Evolutionary conservation across 2,888 invertebrate species (phyloP).

Genomic region (Myopa testacea): DNA sequence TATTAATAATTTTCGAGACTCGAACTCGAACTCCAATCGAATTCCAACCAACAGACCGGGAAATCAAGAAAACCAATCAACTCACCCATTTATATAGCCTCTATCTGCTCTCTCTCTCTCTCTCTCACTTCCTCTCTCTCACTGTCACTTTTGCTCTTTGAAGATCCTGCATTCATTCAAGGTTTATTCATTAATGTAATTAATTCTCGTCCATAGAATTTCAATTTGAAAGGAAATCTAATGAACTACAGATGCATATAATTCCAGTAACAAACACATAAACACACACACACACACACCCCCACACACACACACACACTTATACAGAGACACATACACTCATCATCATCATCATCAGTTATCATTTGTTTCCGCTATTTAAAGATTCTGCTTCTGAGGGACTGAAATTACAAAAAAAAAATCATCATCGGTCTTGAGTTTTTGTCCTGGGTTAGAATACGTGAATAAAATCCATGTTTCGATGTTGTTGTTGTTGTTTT

Average conservation of each 20-base stretch:
- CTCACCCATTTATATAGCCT: not conserved
- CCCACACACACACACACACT: constrained; percentile 7
- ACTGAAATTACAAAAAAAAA: no score
- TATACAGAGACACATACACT: constrained; percentile 1
- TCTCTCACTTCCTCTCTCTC: not conserved
- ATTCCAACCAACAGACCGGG: constrained; percentile 3
- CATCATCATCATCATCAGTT: not conserved
- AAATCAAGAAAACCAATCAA: not conserved
- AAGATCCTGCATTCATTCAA: not conserved
- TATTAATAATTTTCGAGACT: constrained; percentile 31
- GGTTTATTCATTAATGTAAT: constrained; percentile 28
- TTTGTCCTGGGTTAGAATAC: no score
- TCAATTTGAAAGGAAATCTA: constrained; percentile 25
- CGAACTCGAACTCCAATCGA: not conserved
- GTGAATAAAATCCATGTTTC: no score
- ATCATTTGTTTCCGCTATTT: no score
- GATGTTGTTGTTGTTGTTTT: no score
- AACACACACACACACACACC: not conserved
- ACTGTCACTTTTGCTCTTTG: not conserved
- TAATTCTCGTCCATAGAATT: constrained; percentile 18
- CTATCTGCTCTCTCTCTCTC: no score
- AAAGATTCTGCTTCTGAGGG: no score
- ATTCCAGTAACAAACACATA: not conserved
- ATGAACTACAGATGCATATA: constrained; percentile 13
- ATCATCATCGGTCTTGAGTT: no score